Conservation (phyloP, 2,797 vertebrate genomes). For the Synaphobranchus kaupii region DNA sequence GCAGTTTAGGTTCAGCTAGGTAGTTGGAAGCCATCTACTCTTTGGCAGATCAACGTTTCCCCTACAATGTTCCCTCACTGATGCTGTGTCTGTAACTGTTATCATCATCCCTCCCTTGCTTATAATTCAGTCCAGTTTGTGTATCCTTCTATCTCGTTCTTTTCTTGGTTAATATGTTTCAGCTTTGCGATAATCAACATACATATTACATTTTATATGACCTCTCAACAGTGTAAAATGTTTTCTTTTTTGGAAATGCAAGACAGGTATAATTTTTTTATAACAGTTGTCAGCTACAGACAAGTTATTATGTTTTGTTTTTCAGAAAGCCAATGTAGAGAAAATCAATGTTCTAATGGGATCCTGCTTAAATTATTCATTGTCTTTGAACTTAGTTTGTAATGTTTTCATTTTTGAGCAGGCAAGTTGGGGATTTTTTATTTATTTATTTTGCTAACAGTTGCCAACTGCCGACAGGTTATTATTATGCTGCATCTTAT, state of each 20-base stretch:
- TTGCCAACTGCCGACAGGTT: not conserved
- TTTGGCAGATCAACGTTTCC: not conserved
- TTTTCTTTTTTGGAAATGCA: not conserved
- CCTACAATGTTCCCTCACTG: not conserved
- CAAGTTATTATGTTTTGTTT: not conserved
- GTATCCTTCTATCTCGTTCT: not conserved
- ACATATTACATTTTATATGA: not conserved
- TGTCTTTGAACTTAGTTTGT: not conserved
- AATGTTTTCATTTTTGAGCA: not conserved
- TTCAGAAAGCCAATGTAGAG: not conserved
- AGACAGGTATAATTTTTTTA: not conserved
- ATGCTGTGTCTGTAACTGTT: not conserved
- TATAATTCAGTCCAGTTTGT: too few relatives aligned
- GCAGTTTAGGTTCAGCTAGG: not conserved
- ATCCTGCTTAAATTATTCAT: not conserved
- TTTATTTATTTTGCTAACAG: not conserved
- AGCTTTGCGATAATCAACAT: not conserved
- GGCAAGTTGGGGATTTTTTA: too few relatives aligned
- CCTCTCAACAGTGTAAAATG: not conserved
- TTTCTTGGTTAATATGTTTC: not conserved
- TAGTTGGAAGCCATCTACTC: not conserved
- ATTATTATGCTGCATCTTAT: not conserved
- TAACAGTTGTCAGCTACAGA: not conserved
- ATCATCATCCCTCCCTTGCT: too few relatives aligned
- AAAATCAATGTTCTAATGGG: not conserved